Base-by-base conservation (phyloP, 2,113 vertebrate genomes). In the Prochilodus magdalenae region DNA sequence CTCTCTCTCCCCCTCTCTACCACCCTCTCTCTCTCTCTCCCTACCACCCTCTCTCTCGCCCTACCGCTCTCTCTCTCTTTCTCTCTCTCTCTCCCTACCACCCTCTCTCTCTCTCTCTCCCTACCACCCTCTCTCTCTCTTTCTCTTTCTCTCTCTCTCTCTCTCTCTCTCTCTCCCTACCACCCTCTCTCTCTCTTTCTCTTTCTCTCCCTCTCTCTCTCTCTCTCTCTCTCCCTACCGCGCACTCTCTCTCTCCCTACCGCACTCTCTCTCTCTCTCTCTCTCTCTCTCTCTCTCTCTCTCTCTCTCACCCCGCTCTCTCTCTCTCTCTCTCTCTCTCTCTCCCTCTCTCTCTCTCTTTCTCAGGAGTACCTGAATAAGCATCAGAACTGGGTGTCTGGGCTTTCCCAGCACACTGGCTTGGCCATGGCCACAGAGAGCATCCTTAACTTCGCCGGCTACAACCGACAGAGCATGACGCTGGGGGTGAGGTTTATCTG, bases 381-480 rank as follows among this genome's bases (percentile, higher is more conserved):
- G 76, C 96, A 97, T 87, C 97, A 99, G 91, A 99, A 97, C 91
- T 99, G 97, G 98, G 94, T 98, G 0, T 97, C 96, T 0, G 98
- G 98, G 1, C 87, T 99, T 80, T 97, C 97, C 3, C 98, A 99
- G 93, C 98, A 99, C 92, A 99, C 97, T 0, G 98, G 98, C 15
- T 90, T 99, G 77, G 98, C 98, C 49, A 98, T 99, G 98, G 98
- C 98, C 66, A 99, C 97, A 0, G 98, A 99, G 87, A 98, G 98
- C 70, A 97, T 99, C 69, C 91, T 99, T 73, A 96, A 97, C 88
- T 99, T 96, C 0, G 97, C 98, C 0, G 95, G 97, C 84, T 99
- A 97, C 93, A 99, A 99, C 94, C 95, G 94, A 57, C 95, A 98
- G 84, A 99, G 96, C 88, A 97, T 96, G 0, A 97, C 97, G 2